Base-by-base conservation (phyloP, 2,113 vertebrate genomes). In the Hippocampus abdominalis region DNA sequence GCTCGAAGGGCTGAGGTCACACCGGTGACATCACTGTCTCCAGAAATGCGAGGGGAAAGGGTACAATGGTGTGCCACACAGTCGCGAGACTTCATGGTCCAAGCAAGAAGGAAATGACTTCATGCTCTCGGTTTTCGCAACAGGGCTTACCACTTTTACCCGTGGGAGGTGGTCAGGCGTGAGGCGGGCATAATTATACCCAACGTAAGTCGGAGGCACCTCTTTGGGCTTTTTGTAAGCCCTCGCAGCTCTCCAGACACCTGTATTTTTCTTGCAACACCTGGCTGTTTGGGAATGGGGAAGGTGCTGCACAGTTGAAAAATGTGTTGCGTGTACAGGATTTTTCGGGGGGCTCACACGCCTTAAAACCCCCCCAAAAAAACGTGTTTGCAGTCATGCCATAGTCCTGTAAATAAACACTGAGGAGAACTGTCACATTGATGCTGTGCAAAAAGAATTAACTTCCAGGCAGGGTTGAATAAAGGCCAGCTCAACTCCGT, bases 21-120 rank as follows among this genome's bases (percentile, higher is more conserved):
- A 75, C 42, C 27, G 56, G 86, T 91, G 90, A 93, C 90, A 92
- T 93, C 87, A 92, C 56, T 76, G 84, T 89, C 87, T 89, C 82
- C 81, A 89, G 75, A 81, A 87, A 81, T 77, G 70, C 60, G 4
- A 72, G 75, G 77, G 82, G 57, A 60, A 81, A 64, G n/a, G 86
- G 76, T 75, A 83, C 75, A 64, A 64, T 64, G 25, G 63, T 40
- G 78, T 85, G 83, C 80, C 84, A 88, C 86, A 85, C 83, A 86
- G 67, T 85, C 80, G 72, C 79, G 80, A 86, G 78, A 84, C 81
- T 88, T 87, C 74, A 86, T 86, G 63, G 78, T 74, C 80, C 85
- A 70, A 74, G 75, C 78, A 80, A 86, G 76, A 27, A 82, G 86
- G 84, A 88, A 86, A 89, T 90, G 53, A 91, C 85, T 81, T 90